These are phyloP conservation scores for Dryobotodes eremita DNA, from an alignment of 2,888 invertebrate genomes.

Conservation along the genomic window DNA sequence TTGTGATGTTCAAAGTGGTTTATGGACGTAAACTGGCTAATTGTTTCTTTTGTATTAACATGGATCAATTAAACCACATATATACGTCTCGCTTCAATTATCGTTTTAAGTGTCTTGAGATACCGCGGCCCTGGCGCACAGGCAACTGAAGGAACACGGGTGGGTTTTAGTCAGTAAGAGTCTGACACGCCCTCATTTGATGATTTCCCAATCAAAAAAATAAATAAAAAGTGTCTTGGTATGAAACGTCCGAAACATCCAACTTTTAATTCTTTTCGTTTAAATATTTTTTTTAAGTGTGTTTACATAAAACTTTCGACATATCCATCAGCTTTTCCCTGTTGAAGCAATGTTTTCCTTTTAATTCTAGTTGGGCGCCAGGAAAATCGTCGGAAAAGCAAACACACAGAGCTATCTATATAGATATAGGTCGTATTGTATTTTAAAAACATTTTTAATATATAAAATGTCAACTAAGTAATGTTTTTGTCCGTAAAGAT, in stretches of 20 bases:
- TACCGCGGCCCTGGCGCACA: no score
- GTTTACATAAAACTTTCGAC: not conserved
- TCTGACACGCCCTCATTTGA: no score
- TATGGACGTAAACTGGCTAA: not conserved
- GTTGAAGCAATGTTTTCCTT: not conserved
- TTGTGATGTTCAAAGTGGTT: conserved; percentile 7
- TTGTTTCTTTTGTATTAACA: not conserved
- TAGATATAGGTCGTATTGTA: not conserved
- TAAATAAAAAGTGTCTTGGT: conserved; percentile 6
- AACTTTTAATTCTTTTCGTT: not conserved
- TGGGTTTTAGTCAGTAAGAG: no score
- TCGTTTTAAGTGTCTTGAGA: not conserved
- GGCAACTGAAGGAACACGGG: no score
- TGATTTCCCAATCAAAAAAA: no score
- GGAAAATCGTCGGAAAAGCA: not conserved
- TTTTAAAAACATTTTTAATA: not conserved
- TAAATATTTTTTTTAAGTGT: not conserved
- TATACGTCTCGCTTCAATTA: not conserved
- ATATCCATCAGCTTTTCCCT: not conserved
- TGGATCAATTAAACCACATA: not conserved
- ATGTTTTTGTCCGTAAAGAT: not conserved
- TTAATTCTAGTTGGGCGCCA: not conserved
- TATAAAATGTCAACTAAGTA: not conserved
- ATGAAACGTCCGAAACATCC: not conserved
- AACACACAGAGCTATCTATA: not conserved